These are phyloP conservation scores for Panulirus ornatus DNA, from an alignment of 1,140 invertebrate species.

Conservation along the genomic window DNA sequence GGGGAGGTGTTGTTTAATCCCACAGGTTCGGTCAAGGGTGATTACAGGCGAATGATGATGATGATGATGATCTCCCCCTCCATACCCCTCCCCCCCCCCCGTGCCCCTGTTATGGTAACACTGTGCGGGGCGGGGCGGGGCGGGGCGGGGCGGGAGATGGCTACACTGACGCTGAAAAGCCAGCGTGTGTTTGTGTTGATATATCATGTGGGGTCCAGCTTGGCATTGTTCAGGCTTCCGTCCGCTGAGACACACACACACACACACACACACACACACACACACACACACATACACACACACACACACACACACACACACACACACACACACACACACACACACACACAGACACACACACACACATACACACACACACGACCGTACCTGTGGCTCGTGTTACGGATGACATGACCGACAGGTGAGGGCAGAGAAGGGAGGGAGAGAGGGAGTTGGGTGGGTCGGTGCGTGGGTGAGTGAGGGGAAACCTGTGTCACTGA, in stretches of 20 bases:
- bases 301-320: conserved; percentile 19
- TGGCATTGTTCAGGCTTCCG: background rate
- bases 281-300: conserved; percentile 29
- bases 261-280: conserved; percentile 16
- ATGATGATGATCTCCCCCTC: too few relatives aligned
- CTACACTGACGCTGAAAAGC: background rate
- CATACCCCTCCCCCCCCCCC: background rate
- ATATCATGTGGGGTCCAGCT: background rate
- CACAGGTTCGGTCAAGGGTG: too few relatives aligned
- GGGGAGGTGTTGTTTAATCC: too few relatives aligned
- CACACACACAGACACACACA: conserved; percentile 23
- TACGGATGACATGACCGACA: background rate
- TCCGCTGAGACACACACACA: background rate
- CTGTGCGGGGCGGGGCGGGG: background rate
- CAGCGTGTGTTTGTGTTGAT: background rate
- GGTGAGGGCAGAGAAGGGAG: background rate
- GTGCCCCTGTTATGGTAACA: background rate
- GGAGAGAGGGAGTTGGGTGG: background rate
- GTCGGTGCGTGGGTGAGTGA: too few relatives aligned
- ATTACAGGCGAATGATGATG: too few relatives aligned
- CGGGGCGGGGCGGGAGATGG: background rate
- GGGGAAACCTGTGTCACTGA: too few relatives aligned
- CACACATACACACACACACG: background rate
- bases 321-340: conserved; percentile 18
- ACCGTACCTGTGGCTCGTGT: background rate